These are phyloP conservation scores for Synergus gifuensis DNA, from an alignment of 2,888 invertebrate species.

Conservation along the genomic window DNA sequence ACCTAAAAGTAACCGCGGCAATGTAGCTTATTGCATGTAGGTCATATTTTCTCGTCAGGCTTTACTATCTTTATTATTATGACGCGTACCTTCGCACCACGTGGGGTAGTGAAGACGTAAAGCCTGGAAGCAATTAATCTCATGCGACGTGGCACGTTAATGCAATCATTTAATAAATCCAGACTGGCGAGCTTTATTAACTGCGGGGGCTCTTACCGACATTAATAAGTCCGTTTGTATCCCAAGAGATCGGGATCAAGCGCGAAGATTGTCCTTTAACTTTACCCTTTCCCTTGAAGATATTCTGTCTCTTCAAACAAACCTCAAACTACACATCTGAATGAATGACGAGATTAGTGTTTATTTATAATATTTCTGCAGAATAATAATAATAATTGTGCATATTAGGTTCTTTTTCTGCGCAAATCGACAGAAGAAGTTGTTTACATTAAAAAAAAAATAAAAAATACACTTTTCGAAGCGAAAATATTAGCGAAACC, in stretches of 20 bases:
- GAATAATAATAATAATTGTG: no score
- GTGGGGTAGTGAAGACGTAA: conserved; percentile 53
- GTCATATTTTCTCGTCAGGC: conserved; percentile 67
- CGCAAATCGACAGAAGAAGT: no score
- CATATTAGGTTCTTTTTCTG: no score
- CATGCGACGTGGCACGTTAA: conserved; percentile 66
- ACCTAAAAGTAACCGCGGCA: conserved; percentile 31
- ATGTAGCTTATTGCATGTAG: conserved; percentile 55
- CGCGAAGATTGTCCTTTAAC: not conserved
- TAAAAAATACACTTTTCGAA: not conserved
- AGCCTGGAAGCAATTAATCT: conserved; percentile 65
- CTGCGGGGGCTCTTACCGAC: conserved; percentile 62
- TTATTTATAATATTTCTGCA: not conserved
- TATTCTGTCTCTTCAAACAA: not conserved
- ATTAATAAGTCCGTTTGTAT: conserved; percentile 56
- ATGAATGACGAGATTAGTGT: not conserved
- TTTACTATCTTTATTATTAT: conserved; percentile 54
- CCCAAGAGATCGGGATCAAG: conserved; percentile 4
- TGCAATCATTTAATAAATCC: conserved; percentile 73
- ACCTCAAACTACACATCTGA: not conserved
- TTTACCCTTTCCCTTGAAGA: not conserved
- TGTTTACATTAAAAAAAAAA: not conserved
- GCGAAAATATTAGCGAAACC: not conserved
- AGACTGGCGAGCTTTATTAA: conserved; percentile 65
- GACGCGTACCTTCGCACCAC: conserved; percentile 50